Base-by-base conservation (phyloP, 2,797 vertebrate genomes). In the Phrynocephalus vlangalii region DNA sequence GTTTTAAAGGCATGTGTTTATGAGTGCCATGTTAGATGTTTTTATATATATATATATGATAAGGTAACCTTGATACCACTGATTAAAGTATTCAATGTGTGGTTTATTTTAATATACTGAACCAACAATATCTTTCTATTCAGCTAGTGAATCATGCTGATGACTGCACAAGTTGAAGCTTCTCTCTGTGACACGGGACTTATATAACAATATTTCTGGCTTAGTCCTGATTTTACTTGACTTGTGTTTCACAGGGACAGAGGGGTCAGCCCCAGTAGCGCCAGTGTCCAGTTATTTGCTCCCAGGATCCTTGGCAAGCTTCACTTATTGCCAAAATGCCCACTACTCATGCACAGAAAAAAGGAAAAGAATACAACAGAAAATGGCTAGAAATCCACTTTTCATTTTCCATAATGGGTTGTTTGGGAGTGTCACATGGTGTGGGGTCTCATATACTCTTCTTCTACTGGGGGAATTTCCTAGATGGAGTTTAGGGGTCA, bases 1-100 rank as follows among this genome's bases (percentile, higher is more conserved):
- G 52, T 66, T 91, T 93, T 70, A 84, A 66, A 79, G 82, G 44
- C 11, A 5, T 77, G 15, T 26, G 48, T 85, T 38, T 73, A 68
- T 22, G 4, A 77, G 75, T 70, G 33, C 9, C 81, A 22, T 8
- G 38, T 73, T 66, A 79, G 0, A 0, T 72, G 48, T 70, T 84
- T 0, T 84, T 0, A 0, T 16, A 15, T 48, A 83, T 0, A 0
- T 16, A 15, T 48, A 83, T 86, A 26, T 48, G 18, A 67, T 81
- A 79, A 52, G n/a, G 22, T 82, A 30, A 66, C 6, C 84, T 26
- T 1, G 75, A 1, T 60, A 75, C 24, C 84, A 1, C n/a, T 15
- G 48, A 86, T 76, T 1, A 13, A 78, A 83, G 20, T 83, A 83
- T 90, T 71, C 86, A 80, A 0, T 0, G 30, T 86, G 79, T 0